phyloP scores from a whole-genome alignment of 2,797 vertebrate genomes.

The Carcharodon carcharias region DNA sequence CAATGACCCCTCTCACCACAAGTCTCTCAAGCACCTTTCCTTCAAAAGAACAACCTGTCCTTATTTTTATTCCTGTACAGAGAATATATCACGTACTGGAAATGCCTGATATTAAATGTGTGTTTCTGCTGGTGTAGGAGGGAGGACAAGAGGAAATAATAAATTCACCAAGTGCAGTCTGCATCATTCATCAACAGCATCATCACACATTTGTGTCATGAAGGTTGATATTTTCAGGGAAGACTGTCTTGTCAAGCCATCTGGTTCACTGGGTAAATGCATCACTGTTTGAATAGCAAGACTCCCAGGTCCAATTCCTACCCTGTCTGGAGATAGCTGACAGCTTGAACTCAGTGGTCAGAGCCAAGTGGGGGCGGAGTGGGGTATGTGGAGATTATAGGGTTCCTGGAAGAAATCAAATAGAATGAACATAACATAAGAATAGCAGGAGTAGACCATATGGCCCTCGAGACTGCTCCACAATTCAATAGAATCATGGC shows the following conservation, averaged over 20 bases:
- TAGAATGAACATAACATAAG: neutral
- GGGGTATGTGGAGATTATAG: neutral
- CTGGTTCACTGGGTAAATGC: neutral
- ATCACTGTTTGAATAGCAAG: neutral
- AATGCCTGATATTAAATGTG: neutral
- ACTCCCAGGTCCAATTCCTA: neutral
- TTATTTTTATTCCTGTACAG: neutral
- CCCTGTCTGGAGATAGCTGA: neutral
- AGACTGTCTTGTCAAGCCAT: neutral
- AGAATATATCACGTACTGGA: neutral
- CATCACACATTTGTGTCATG: neutral
- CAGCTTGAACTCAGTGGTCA: neutral
- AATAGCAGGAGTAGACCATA: neutral
- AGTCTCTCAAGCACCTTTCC: neutral
- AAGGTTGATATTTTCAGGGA: neutral
- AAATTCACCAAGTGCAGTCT: neutral
- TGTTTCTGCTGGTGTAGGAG: neutral
- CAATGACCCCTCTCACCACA: constrained; percentile 19
- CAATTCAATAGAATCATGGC: no score
- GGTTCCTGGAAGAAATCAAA: neutral
- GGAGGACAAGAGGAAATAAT: neutral
- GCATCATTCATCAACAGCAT: neutral
- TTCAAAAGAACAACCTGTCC: constrained; percentile 31
- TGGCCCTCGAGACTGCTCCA: neutral
- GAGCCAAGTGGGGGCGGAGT: neutral